Conservation (phyloP, 1,140 invertebrate genomes). For the Doryteuthis pealeii region DNA sequence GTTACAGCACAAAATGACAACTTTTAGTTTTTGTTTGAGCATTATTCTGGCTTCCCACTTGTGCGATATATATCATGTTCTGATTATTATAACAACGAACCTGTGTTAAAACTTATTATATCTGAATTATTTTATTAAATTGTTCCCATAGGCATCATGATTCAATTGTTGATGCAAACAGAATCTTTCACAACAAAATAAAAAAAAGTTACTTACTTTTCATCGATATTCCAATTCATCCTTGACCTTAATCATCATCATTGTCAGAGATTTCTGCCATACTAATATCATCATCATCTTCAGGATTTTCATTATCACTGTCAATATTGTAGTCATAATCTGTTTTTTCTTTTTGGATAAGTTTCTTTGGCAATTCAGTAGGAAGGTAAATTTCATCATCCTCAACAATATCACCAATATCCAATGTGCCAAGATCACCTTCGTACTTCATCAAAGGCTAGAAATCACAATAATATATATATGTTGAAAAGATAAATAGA, state of each 20-base stretch:
- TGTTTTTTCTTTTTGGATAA: conserved; percentile 32
- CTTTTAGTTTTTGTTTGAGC: too few species aligned
- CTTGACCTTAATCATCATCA: conserved; percentile 33
- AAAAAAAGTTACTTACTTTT: conserved; percentile 24
- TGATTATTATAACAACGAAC: too few species aligned
- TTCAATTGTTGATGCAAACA: too few species aligned
- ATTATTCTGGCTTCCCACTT: too few species aligned
- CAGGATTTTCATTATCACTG: conserved; percentile 36
- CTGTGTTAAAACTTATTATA: too few species aligned
- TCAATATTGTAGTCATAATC: conserved; percentile 28
- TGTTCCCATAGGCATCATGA: too few species aligned
- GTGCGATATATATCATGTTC: too few species aligned
- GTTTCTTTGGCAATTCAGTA: conserved; percentile 34
- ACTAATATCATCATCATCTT: conserved; percentile 28
- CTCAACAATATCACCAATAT: conserved; percentile 31
- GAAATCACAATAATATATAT: too few species aligned
- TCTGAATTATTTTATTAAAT: too few species aligned
- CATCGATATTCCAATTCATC: conserved; percentile 29
- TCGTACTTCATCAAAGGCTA: conserved; percentile 44
- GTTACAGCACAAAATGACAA: too few species aligned
- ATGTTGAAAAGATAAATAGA: too few species aligned
- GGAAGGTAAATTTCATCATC: conserved; percentile 61
- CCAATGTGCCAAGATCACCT: conserved; percentile 39
- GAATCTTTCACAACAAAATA: too few species aligned
- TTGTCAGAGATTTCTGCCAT: conserved; percentile 43